phyloP scores from a whole-genome alignment of 2,113 vertebrate genomes.

The Lanius ludovicianus region DNA sequence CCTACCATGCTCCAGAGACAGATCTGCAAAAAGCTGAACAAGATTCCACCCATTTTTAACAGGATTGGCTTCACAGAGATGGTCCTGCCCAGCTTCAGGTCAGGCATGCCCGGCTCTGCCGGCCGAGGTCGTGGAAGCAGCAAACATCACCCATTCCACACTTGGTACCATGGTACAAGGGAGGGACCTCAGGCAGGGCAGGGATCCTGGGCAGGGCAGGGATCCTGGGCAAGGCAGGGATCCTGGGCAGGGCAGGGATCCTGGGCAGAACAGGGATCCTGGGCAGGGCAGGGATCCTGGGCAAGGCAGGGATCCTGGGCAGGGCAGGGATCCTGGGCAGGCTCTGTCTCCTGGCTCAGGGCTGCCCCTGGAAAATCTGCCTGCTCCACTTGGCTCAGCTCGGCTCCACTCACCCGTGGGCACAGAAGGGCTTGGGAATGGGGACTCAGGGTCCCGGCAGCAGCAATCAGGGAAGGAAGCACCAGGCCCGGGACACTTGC shows the following conservation, averaged over 20 bases:
- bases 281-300: neutral
- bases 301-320: neutral
- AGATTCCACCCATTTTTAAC: neutral
- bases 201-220: neutral
- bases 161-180: accelerated
- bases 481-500: neutral
- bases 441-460: neutral
- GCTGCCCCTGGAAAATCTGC: neutral
- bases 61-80: neutral
- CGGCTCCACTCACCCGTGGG: accelerated
- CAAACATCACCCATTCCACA: neutral
- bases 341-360: neutral
- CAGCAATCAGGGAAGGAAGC: conserved; percentile 21
- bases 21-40: neutral
- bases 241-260: neutral
- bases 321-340: neutral
- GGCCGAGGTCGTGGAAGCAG: accelerated
- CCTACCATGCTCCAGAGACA: neutral
- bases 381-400: neutral
- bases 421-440: neutral
- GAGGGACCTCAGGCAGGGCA: neutral
- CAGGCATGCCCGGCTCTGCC: neutral
- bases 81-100: accelerated
- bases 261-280: neutral
- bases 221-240: no score